Evolutionary conservation across 2,113 vertebrate genomes (phyloP).

Genomic region (Castor canadensis): DNA sequence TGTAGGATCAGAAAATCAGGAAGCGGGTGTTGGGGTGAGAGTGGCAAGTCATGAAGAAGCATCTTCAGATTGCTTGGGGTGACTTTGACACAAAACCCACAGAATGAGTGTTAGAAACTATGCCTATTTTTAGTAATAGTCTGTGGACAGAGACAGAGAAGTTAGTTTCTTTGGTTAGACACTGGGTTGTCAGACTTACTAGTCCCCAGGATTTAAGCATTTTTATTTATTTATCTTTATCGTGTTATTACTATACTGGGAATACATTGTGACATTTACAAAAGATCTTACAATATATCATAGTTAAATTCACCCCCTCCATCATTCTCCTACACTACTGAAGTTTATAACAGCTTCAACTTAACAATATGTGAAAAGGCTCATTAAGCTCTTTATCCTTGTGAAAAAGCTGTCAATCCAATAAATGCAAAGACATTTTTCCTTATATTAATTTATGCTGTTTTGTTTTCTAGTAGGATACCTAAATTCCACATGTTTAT

Average conservation of each 20-base stretch:
- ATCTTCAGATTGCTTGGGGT: not conserved
- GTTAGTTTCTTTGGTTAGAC: not conserved
- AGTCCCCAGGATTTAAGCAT: not conserved
- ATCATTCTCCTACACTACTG: too few species aligned
- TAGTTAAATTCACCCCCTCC: too few species aligned
- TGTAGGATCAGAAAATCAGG: not conserved
- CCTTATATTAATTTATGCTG: not conserved
- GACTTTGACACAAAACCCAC: not conserved
- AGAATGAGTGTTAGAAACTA: not conserved
- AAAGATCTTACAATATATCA: too few species aligned
- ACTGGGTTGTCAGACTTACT: not conserved
- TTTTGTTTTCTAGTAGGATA: not conserved
- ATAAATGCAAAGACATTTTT: not conserved
- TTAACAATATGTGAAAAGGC: not conserved
- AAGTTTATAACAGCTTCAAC: too few species aligned
- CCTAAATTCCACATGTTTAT: not conserved
- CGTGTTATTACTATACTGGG: too few species aligned
- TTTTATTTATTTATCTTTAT: too few species aligned
- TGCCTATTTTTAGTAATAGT: not conserved
- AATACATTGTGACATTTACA: too few species aligned
- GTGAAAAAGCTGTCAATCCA: not conserved
- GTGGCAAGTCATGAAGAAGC: not conserved
- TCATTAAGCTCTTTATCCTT: not conserved
- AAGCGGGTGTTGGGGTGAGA: not conserved
- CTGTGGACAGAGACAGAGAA: not conserved